These are phyloP conservation scores for Varanus salvator DNA, from an alignment of 2,113 vertebrate species.

Conservation along the genomic window DNA sequence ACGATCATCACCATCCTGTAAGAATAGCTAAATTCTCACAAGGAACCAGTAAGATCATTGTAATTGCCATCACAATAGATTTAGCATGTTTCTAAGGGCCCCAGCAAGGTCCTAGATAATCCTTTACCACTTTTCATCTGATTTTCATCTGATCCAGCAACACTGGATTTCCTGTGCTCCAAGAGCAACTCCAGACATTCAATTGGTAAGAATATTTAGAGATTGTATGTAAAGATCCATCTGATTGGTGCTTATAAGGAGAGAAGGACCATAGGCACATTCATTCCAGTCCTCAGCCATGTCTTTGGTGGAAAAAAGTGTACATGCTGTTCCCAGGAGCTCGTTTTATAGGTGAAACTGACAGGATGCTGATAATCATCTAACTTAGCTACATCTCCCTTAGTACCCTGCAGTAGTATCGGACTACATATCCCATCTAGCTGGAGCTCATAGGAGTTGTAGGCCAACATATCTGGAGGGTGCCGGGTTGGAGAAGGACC, in stretches of 20 bases:
- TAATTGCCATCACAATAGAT: background rate
- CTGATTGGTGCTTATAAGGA: background rate
- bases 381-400: background rate
- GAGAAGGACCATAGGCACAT: background rate
- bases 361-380: background rate
- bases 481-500: too few relatives aligned
- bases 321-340: background rate
- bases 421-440: too few relatives aligned
- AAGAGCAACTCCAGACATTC: background rate
- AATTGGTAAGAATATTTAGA: background rate
- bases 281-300: background rate
- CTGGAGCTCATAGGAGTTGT: too few relatives aligned
- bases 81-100: background rate
- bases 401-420: too few relatives aligned
- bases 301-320: background rate
- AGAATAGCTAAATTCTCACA: background rate
- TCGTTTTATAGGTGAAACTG: background rate
- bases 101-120: background rate
- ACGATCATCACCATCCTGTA: background rate
- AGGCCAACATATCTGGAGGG: too few relatives aligned
- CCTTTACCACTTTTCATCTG: background rate
- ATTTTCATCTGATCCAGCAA: background rate
- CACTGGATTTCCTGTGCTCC: background rate
- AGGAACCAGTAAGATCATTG: background rate
- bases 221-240: background rate